Conservation (phyloP, 2,113 vertebrate genomes). For the Siphamia tubifer region DNA sequence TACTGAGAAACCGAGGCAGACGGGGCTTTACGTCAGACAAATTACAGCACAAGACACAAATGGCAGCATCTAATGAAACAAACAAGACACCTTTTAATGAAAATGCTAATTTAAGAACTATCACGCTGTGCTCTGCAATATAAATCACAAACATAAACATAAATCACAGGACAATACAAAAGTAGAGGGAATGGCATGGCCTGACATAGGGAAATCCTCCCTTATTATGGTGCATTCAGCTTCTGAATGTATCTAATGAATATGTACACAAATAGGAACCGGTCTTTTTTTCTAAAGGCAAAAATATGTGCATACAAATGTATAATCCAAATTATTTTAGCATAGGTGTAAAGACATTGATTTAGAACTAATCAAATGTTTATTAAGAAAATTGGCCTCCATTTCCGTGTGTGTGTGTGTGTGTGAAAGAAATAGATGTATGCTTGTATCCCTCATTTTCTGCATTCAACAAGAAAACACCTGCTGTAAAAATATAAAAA, state of each 20-base stretch:
- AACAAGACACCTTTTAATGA: conserved; percentile 75
- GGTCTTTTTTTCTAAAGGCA: no score
- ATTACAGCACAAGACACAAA: conserved; percentile 56
- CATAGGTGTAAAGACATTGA: neutral
- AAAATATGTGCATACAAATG: neutral
- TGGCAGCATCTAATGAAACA: conserved; percentile 71
- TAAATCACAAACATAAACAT: conserved; percentile 46
- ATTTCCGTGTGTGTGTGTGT: neutral
- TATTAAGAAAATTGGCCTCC: no score
- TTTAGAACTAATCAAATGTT: neutral
- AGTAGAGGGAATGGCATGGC: neutral
- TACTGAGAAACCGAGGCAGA: conserved; percentile 52
- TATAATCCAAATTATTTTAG: neutral
- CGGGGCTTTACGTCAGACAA: conserved; percentile 67
- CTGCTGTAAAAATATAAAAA: neutral
- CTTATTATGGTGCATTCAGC: neutral
- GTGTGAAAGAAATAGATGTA: no score
- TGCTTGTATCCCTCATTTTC: no score
- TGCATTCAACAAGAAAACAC: neutral
- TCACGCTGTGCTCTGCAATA: conserved; percentile 50
- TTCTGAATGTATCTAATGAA: neutral
- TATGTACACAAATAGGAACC: no score
- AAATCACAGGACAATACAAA: conserved; percentile 24
- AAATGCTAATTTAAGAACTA: conserved; percentile 74
- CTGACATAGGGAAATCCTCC: neutral